Percentiles rank a stretch among this genome's conserved stretches.
phyloP scores from a whole-genome alignment of 2,797 vertebrate genomes.

The Dermochelys coriacea region DNA sequence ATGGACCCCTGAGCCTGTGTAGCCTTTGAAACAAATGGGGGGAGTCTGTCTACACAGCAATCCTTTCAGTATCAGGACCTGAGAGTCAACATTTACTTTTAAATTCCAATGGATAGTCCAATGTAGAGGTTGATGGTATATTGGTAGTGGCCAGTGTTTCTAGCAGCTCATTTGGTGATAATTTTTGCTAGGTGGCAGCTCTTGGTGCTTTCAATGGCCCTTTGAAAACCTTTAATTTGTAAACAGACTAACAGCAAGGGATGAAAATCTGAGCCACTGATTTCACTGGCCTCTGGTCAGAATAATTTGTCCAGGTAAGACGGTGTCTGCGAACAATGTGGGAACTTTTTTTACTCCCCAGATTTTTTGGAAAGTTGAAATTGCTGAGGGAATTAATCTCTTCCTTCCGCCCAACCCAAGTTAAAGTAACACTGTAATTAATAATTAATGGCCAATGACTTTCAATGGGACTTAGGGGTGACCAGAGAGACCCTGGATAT shows the following conservation, averaged over 20 bases:
- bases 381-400: not conserved
- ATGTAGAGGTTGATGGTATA: not conserved
- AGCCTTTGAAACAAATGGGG: not conserved
- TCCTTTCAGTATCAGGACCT: not conserved
- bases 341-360: not conserved
- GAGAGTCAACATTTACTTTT: not conserved
- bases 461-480: not conserved
- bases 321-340: not conserved
- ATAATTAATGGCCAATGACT: not conserved
- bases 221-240: not conserved
- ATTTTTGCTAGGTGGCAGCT: not conserved
- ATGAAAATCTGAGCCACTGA: not conserved
- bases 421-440: not conserved
- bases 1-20: not conserved
- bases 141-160: not conserved
- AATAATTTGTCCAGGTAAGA: not conserved
- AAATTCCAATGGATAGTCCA: not conserved
- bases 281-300: accelerated
- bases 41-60: not conserved
- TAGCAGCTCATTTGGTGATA: not conserved
- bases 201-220: not conserved
- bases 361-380: not conserved
- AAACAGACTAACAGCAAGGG: not conserved
- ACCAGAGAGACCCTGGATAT: not conserved
- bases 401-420: not conserved